Evolutionary conservation across 1,140 invertebrate genomes (phyloP), one percentile per base, ranked within the genome.

Genomic region (Globodera rostochiensis): DNA sequence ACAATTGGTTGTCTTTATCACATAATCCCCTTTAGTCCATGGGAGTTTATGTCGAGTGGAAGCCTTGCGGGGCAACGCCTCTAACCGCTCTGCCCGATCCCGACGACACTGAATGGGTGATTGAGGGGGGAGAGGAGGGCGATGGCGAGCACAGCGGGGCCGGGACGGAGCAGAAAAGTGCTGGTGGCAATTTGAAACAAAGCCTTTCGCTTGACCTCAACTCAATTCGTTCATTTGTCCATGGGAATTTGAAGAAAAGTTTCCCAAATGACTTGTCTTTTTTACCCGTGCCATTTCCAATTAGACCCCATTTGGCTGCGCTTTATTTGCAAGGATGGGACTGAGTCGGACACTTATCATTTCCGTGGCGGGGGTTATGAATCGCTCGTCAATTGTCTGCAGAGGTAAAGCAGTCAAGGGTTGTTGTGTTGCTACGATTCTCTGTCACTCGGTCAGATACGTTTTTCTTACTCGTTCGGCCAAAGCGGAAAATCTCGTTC

Each of bases 281-380:
- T 64, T 13, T 70, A 69, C 53, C 46, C 8, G 57, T 46, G 53
- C 19, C 15, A 79, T 84, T 46, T 64, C 21, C 49, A 21, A 74
- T 80, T 84, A 84, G 73, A 53, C 7, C 73, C 84, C 13, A 47
- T 83, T 49, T 86, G 82, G 81, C 53, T 86, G 15, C 73, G 77
- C 19, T 86, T 86, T 46, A 87, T 87, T 66, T 87, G 83, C 47
- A 86, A 86, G 57, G 85, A 86, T 76, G 85, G 85, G n/a, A 81
- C 70, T 50, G 50, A 49, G 25, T 86, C 85, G 46, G 67, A 86
- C 50, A 71, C 73, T 69, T 79, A 82, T 21, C 81, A 87, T 82
- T 87, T 86, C 47, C 73, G 77, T 19, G 80, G 74, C 64, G 86
- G 86, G 49, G 85, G 86, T 25, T 86, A 87, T 25, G 64, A 66